Percentiles rank a stretch among this genome's conserved stretches.
Conservation (phyloP, 1,140 invertebrate species). For the Sycophaga agraensis region DNA sequence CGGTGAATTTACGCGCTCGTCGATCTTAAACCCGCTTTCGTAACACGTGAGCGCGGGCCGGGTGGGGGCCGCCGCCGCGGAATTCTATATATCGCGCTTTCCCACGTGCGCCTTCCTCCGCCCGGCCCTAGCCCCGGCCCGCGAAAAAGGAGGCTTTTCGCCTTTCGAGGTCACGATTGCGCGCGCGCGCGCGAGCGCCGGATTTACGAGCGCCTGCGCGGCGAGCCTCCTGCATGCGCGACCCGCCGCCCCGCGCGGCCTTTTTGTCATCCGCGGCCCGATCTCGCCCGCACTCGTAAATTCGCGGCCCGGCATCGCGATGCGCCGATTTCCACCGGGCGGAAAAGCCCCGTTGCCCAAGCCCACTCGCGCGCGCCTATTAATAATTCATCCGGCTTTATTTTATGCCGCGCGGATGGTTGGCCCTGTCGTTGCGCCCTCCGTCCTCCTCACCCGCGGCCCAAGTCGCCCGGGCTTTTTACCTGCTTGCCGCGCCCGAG, state of each 20-base stretch:
- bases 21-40: constrained; percentile 41
- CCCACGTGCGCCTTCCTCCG: constrained; percentile 30
- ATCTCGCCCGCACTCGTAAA: too few species aligned
- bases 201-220: constrained; percentile 18
- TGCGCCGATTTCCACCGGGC: neutral
- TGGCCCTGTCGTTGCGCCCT: too few species aligned
- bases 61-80: neutral
- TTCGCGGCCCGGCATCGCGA: neutral
- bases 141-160: constrained; percentile 25
- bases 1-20: constrained; percentile 49
- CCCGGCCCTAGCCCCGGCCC: constrained; percentile 19
- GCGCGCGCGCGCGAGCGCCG: too few species aligned
- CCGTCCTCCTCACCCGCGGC: too few species aligned
- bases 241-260: too few species aligned
- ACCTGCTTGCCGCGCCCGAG: too few species aligned
- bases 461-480: too few species aligned
- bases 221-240: neutral
- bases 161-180: constrained; percentile 32
- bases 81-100: constrained; percentile 32
- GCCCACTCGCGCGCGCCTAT: neutral
- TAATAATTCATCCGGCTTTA: too few species aligned
- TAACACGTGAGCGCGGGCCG: constrained; percentile 25
- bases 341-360: too few species aligned
- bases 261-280: constrained; percentile 6
- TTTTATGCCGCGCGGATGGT: too few species aligned